Percentiles rank a stretch among this genome's conserved stretches.
Conservation (phyloP, 2,888 invertebrate genomes). For the Acleris sparsana region DNA sequence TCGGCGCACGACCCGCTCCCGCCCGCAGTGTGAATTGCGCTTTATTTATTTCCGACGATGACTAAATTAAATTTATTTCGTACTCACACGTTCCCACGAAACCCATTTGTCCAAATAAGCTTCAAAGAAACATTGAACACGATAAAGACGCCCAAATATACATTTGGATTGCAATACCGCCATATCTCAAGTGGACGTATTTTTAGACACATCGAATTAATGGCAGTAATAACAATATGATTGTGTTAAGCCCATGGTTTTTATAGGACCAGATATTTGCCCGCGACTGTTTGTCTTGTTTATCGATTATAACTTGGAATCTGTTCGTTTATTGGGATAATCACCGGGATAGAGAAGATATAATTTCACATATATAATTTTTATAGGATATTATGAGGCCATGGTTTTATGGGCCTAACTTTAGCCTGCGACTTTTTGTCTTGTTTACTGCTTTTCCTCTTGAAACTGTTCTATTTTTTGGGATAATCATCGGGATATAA, state of each 20-base stretch:
- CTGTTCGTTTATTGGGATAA: no score
- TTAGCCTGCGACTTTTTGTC: not conserved
- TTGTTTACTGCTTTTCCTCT: no score
- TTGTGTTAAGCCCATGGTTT: conserved; percentile 24
- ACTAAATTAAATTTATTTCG: not conserved
- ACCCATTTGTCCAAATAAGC: conserved; percentile 2
- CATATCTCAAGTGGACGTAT: conserved; percentile 26
- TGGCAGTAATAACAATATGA: conserved; percentile 25
- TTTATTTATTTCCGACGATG: no score
- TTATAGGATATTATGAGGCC: conserved; percentile 7
- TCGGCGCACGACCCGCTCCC: no score
- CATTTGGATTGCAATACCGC: conserved; percentile 4
- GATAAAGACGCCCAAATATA: conserved; percentile 13
- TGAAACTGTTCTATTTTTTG: no score
- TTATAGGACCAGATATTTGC: not conserved
- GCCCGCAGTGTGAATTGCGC: no score
- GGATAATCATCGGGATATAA: no score
- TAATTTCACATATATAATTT: no score
- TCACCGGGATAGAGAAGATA: no score
- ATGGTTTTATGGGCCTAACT: conserved; percentile 1
- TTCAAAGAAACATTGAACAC: conserved; percentile 1
- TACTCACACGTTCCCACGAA: not conserved
- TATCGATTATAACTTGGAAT: no score
- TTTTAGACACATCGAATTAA: conserved; percentile 16
- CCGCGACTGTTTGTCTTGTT: no score